A percentile compares a stretch with the other conserved stretches of the same genome.
Conservation (phyloP, 2,797 vertebrate genomes). For the Phaenicophaeus curvirostris region DNA sequence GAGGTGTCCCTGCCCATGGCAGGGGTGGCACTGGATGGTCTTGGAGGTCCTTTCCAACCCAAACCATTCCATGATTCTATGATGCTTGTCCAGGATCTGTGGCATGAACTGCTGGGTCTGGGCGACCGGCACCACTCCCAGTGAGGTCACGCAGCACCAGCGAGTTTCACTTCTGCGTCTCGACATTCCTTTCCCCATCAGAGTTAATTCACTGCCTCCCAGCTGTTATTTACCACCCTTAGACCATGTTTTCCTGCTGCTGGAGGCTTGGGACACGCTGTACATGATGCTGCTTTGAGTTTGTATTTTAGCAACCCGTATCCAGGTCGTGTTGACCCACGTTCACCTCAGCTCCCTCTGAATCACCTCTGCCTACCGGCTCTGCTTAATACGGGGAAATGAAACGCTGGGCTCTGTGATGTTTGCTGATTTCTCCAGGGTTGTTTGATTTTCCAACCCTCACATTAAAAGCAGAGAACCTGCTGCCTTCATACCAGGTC, state of each 20-base stretch:
- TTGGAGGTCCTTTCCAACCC: too few species aligned
- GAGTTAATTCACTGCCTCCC: background rate
- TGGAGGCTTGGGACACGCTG: background rate
- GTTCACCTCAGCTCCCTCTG: background rate
- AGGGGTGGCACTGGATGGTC: too few species aligned
- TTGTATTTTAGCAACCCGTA: background rate
- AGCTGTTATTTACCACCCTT: background rate
- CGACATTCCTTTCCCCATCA: accelerated
- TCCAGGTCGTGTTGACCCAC: background rate
- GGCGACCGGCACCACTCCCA: accelerated
- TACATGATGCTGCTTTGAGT: background rate
- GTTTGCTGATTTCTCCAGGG: background rate
- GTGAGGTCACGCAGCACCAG: background rate
- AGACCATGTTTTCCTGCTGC: accelerated
- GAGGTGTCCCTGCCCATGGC: too few species aligned
- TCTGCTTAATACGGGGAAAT: accelerated
- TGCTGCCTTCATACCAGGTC: background rate
- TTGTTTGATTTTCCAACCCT: conserved; percentile 41
- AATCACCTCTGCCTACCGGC: background rate
- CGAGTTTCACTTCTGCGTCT: background rate
- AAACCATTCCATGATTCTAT: too few species aligned
- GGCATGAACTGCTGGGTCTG: accelerated
- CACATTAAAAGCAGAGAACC: background rate
- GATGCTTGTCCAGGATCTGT: accelerated
- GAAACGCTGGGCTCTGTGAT: accelerated